phyloP scores from a whole-genome alignment of 2,888 invertebrate species.

The Lepetodrilus schrolli region DNA sequence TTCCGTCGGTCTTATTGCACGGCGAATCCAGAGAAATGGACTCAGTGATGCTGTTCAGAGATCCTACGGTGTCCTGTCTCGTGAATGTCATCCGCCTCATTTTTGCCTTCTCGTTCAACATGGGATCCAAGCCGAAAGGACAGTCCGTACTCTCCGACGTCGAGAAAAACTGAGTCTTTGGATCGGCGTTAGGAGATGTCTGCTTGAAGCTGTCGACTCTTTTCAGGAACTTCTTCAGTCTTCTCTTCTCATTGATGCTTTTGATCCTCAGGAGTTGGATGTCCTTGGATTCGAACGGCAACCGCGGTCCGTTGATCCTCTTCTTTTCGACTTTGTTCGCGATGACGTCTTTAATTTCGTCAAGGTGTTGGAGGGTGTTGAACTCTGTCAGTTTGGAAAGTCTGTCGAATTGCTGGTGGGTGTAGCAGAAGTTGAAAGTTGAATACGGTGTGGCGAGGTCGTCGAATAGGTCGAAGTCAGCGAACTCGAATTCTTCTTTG shows the following conservation, averaged over 20 bases:
- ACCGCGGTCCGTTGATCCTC: conserved; percentile 47
- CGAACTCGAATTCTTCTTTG: conserved; percentile 74
- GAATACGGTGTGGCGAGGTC: conserved; percentile 75
- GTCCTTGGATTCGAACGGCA: conserved; percentile 50
- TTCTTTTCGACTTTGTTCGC: conserved; percentile 62
- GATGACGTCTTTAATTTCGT: conserved; percentile 71
- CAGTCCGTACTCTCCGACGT: background rate
- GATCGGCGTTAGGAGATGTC: conserved; percentile 7
- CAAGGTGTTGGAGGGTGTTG: conserved; percentile 74
- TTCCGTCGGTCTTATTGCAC: background rate
- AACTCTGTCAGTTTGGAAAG: conserved; percentile 76
- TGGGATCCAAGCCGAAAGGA: background rate
- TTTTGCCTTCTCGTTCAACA: background rate
- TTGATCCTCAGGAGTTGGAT: conserved; percentile 54
- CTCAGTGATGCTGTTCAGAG: conserved; percentile 29
- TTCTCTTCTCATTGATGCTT: conserved; percentile 51
- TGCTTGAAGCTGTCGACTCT: conserved; percentile 13
- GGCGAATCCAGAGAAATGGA: conserved; percentile 24
- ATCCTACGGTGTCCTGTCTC: conserved; percentile 12
- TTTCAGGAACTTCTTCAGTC: conserved; percentile 34
- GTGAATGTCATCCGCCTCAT: background rate
- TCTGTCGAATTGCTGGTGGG: conserved; percentile 73
- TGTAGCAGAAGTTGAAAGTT: conserved; percentile 76
- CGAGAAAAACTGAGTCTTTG: conserved; percentile 32
- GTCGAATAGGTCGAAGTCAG: conserved; percentile 75